Conservation (phyloP, 2,113 vertebrate species). For the Semicossyphus pulcher region DNA sequence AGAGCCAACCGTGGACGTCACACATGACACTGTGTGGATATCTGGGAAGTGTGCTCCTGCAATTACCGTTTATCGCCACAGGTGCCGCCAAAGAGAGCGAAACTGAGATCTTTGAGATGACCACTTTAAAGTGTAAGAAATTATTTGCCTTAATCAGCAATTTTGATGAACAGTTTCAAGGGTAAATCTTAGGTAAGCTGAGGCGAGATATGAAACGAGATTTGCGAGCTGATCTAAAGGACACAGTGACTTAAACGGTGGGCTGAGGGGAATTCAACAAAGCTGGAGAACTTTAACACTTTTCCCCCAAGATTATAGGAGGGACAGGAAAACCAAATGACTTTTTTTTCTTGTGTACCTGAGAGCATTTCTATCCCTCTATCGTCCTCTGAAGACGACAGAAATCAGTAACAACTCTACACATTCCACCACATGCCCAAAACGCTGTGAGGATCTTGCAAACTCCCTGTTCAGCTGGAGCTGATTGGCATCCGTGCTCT, state of each 20-base stretch:
- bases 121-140: no score
- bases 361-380: not conserved
- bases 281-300: not conserved
- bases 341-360: not conserved
- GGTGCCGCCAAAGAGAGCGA: no score
- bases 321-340: slow-evolving; percentile 1
- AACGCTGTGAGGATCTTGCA: slow-evolving; percentile 1
- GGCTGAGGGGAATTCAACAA: not conserved
- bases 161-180: not conserved
- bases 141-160: no score
- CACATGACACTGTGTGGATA: no score
- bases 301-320: slow-evolving; percentile 16
- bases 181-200: not conserved
- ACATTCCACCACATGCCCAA: no score
- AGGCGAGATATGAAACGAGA: not conserved
- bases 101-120: no score
- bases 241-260: not conserved
- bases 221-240: slow-evolving; percentile 11
- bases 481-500: slow-evolving; percentile 54
- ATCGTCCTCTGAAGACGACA: slow-evolving; percentile 2
- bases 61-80: no score
- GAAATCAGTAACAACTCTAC: slow-evolving; percentile 8
- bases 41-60: no score
- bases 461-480: slow-evolving; percentile 2
- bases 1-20: no score